Evolutionary conservation across 1,140 invertebrate species (phyloP).

Genomic region (Subanguina moxae): DNA sequence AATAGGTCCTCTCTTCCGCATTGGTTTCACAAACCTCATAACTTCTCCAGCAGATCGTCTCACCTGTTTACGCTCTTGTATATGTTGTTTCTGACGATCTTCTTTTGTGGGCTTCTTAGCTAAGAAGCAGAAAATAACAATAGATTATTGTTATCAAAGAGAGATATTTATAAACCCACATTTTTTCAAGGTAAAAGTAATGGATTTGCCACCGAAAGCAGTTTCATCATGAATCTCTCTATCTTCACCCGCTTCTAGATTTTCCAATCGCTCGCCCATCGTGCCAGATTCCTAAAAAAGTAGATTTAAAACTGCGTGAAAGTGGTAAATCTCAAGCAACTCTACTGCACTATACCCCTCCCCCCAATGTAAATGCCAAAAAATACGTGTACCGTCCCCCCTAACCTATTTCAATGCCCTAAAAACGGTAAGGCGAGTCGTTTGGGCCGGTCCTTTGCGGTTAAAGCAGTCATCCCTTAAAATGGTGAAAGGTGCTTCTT

Average conservation of each 20-base stretch:
- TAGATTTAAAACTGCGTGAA: neutral
- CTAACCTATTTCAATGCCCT: no score
- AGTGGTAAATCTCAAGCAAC: no score
- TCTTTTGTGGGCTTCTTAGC: slow-evolving; percentile 31
- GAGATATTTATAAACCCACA: neutral
- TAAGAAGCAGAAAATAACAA: neutral
- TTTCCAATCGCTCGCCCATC: slow-evolving; percentile 9
- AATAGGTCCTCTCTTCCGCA: neutral
- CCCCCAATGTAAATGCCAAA: no score
- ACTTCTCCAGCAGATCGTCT: slow-evolving; percentile 15
- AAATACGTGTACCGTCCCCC: no score
- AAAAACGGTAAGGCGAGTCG: no score
- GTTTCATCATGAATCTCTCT: slow-evolving; percentile 28
- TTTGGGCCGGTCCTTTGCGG: no score
- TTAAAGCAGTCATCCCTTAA: neutral
- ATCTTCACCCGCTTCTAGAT: slow-evolving; percentile 1
- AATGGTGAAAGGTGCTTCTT: neutral
- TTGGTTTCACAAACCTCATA: slow-evolving; percentile 23
- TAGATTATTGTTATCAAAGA: neutral
- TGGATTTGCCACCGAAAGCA: slow-evolving; percentile 46
- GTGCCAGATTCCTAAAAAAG: slow-evolving; percentile 21
- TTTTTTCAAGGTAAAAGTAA: slow-evolving; percentile 43
- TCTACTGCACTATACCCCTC: no score
- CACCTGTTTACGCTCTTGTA: slow-evolving; percentile 20
- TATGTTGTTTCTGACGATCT: slow-evolving; percentile 8